Evolutionary conservation across 2,113 vertebrate species (phyloP).

Genomic region (Protobothrops flavoviridis): DNA sequence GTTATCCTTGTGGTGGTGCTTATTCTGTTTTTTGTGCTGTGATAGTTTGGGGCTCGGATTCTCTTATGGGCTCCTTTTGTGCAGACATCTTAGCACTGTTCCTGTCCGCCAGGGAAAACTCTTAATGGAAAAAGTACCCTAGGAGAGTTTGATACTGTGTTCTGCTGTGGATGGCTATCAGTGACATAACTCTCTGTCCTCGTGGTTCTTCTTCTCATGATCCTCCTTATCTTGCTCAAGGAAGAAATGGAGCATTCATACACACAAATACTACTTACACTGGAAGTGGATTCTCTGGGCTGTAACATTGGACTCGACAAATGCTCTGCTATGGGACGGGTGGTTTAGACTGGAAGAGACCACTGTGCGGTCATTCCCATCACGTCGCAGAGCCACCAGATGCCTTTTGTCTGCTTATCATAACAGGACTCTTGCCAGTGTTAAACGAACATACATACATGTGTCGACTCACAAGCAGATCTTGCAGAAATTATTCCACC

Average conservation of each 20-base stretch:
- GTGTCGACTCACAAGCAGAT: background rate
- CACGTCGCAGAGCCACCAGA: slow-evolving; percentile 13
- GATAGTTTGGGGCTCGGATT: slow-evolving; percentile 58
- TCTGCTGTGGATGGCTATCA: slow-evolving; percentile 20
- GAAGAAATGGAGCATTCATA: background rate
- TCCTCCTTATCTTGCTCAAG: background rate
- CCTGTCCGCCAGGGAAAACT: slow-evolving; percentile 37
- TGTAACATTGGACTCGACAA: background rate
- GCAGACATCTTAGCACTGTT: slow-evolving; percentile 33
- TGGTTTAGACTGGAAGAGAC: background rate
- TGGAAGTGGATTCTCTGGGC: background rate
- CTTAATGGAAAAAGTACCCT: slow-evolving; percentile 11
- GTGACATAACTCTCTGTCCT: background rate
- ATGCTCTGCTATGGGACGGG: background rate
- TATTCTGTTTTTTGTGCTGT: slow-evolving; percentile 87
- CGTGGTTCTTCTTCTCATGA: background rate
- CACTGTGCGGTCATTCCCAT: background rate
- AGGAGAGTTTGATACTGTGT: slow-evolving; percentile 24
- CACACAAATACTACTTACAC: background rate
- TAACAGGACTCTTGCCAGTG: background rate
- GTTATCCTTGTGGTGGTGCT: slow-evolving; percentile 85
- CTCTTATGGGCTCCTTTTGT: background rate
- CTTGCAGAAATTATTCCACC: background rate
- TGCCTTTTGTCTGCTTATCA: background rate
- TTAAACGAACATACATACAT: background rate